Evolutionary conservation across 2,113 vertebrate genomes (phyloP).

Genomic region (Eonycteris spelaea): DNA sequence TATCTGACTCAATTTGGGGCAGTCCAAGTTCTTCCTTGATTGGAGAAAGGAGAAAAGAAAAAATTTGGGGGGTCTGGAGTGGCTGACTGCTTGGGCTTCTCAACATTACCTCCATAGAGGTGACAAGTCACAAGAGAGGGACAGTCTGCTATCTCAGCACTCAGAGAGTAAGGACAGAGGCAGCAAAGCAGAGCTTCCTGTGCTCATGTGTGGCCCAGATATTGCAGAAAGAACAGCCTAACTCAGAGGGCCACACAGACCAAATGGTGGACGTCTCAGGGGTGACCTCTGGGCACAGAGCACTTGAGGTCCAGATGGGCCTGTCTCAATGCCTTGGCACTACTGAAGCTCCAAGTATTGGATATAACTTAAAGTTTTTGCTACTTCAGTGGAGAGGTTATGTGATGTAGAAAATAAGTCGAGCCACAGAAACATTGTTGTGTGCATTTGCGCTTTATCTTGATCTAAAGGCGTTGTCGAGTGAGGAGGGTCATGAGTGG

Average conservation of each 20-base stretch:
- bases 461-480: not conserved
- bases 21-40: not conserved
- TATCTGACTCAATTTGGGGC: not conserved
- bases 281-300: not conserved
- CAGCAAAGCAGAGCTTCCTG: too few species aligned
- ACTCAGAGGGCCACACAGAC: not conserved
- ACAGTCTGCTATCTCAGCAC: not conserved
- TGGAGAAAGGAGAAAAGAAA: not conserved
- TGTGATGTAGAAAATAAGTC: not conserved
- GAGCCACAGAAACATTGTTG: not conserved
- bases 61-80: not conserved
- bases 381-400: not conserved
- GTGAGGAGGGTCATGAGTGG: not conserved
- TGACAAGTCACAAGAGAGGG: not conserved
- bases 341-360: fast-evolving
- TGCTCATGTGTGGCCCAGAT: not conserved
- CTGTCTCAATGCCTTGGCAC: not conserved
- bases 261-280: not conserved
- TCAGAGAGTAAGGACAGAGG: not conserved
- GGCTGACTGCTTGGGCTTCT: not conserved
- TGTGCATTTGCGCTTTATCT: too few species aligned
- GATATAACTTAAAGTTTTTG: not conserved
- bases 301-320: not conserved
- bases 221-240: not conserved
- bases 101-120: not conserved